A percentile compares a stretch with the other conserved stretches of the same genome.
These are phyloP conservation scores for Asarcornis scutulata DNA, from an alignment of 2,113 vertebrate species.

Conservation along the genomic window DNA sequence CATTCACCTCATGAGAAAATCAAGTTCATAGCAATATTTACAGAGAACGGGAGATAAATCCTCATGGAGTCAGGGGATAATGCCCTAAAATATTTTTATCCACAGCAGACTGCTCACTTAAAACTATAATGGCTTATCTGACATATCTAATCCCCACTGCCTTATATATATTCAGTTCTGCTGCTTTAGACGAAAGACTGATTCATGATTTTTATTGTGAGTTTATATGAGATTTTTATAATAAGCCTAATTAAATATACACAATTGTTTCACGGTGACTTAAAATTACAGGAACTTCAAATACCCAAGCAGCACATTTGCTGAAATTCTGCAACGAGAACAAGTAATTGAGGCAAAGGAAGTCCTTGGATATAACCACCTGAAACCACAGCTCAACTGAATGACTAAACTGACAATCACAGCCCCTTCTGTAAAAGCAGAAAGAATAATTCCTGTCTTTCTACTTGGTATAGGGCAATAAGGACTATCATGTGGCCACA, in stretches of 20 bases:
- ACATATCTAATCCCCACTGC: accelerated
- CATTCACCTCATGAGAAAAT: background rate
- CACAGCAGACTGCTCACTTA: background rate
- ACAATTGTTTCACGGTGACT: background rate
- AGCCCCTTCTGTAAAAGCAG: background rate
- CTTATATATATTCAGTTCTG: background rate
- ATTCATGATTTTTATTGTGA: too few relatives aligned
- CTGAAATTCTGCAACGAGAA: background rate
- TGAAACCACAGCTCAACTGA: slow-evolving; percentile 24
- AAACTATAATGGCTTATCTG: background rate
- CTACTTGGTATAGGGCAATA: background rate
- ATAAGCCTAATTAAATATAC: background rate
- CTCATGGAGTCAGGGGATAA: background rate
- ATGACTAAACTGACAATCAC: background rate
- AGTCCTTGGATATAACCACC: background rate
- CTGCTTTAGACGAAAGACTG: background rate
- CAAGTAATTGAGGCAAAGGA: background rate
- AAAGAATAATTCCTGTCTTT: slow-evolving; percentile 9
- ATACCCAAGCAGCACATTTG: background rate
- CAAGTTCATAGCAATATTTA: background rate
- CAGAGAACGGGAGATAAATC: background rate
- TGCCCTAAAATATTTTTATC: background rate
- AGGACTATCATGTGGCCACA: background rate
- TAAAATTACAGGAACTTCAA: background rate
- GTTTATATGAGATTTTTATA: too few relatives aligned